A percentile compares a stretch with the other conserved stretches of the same genome.
Evolutionary conservation across 2,797 vertebrate genomes (phyloP).

Genomic region (Gambusia yucatana): DNA sequence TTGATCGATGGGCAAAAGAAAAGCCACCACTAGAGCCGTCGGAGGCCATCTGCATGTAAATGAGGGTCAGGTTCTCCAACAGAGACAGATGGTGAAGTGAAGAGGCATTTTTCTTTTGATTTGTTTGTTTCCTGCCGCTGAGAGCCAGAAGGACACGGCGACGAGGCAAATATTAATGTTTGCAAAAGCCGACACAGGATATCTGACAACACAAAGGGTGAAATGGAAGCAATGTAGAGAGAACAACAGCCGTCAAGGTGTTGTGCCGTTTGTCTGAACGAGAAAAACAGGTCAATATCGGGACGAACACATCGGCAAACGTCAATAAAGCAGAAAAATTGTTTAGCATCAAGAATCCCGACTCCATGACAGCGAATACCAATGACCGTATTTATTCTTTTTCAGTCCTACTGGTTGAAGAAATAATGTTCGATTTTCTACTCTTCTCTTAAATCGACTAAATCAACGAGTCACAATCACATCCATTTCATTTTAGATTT

Average conservation of each 20-base stretch:
- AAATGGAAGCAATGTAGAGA: slow-evolving; percentile 13
- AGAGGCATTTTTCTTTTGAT: slow-evolving; percentile 32
- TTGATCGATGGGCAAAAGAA: slow-evolving; percentile 47
- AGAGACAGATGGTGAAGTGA: slow-evolving; percentile 40
- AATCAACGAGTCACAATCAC: neutral
- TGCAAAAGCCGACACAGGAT: slow-evolving; percentile 2
- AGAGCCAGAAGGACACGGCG: slow-evolving; percentile 24
- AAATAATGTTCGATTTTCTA: neutral
- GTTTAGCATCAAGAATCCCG: neutral
- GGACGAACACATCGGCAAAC: neutral
- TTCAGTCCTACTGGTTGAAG: neutral
- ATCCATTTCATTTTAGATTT: neutral
- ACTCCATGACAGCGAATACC: neutral
- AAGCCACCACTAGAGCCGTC: slow-evolving; percentile 32
- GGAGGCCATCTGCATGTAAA: slow-evolving; percentile 73
- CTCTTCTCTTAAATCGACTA: neutral
- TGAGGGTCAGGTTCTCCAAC: slow-evolving; percentile 52
- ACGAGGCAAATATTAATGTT: slow-evolving; percentile 32
- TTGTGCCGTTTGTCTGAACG: neutral
- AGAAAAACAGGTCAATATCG: neutral
- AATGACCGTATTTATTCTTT: neutral
- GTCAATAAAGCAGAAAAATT: neutral
- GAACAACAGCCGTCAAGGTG: neutral
- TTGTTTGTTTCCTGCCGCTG: slow-evolving; percentile 42
- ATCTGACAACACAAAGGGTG: neutral